These are phyloP conservation scores for Ammodramus savannarum DNA, from an alignment of 2,113 vertebrate species.

Conservation along the genomic window DNA sequence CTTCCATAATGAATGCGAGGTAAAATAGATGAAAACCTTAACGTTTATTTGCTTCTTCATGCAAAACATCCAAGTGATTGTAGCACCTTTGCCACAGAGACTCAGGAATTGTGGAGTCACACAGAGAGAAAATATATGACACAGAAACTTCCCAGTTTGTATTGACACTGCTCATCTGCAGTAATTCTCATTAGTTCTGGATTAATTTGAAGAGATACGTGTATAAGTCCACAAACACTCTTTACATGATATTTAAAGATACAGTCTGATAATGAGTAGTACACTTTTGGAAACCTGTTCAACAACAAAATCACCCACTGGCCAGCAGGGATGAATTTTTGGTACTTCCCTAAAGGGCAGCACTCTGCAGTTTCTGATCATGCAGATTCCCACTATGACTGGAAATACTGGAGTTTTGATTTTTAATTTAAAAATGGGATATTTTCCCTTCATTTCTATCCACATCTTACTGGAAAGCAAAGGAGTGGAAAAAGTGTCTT, in stretches of 20 bases:
- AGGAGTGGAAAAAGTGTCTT: neutral
- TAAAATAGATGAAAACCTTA: neutral
- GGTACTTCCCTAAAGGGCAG: neutral
- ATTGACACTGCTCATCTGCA: neutral
- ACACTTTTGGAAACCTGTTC: neutral
- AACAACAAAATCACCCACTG: accelerated
- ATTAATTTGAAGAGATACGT: neutral
- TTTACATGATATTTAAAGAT: neutral
- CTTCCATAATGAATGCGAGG: neutral
- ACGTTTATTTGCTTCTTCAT: neutral
- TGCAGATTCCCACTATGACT: neutral
- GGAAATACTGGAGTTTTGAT: neutral
- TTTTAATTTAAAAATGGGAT: neutral
- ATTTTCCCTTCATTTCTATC: neutral
- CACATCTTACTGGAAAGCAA: neutral
- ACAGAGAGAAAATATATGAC: neutral
- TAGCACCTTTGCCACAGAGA: neutral
- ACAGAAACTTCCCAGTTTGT: neutral
- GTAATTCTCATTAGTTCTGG: neutral
- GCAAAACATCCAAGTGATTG: neutral
- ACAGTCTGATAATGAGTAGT: neutral
- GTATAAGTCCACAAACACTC: neutral
- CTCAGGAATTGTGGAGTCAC: neutral
- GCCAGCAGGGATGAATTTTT: neutral
- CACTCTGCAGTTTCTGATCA: neutral